These are phyloP conservation scores for Rhynchophorus ferrugineus DNA, from an alignment of 1,140 invertebrate genomes.

Conservation along the genomic window DNA sequence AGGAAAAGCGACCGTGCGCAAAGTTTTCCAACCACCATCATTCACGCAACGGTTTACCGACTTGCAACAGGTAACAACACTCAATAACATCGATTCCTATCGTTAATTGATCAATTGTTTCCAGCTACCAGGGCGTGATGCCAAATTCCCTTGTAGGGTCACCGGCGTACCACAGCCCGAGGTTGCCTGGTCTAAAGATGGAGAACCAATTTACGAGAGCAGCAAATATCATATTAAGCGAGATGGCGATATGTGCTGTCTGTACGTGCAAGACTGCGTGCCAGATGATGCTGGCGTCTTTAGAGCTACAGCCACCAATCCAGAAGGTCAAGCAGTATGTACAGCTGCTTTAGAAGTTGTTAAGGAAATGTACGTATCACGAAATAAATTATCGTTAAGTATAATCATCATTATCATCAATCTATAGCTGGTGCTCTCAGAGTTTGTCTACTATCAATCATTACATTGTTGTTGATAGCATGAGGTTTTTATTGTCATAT, in stretches of 20 bases:
- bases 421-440: too few relatives aligned
- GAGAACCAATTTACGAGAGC: constrained; percentile 54
- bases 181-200: constrained; percentile 77
- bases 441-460: too few relatives aligned
- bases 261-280: constrained; percentile 64
- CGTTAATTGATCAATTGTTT: constrained; percentile 7
- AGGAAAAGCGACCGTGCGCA: constrained; percentile 65
- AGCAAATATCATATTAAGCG: constrained; percentile 71
- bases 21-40: constrained; percentile 68
- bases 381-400: neutral
- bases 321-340: constrained; percentile 70
- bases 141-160: constrained; percentile 74
- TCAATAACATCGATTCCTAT: neutral
- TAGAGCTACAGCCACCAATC: constrained; percentile 70
- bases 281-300: constrained; percentile 65
- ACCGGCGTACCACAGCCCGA: constrained; percentile 82
- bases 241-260: constrained; percentile 69
- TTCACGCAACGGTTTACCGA: constrained; percentile 81
- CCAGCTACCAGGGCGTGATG: constrained; percentile 63
- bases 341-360: constrained; percentile 67
- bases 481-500: too few relatives aligned
- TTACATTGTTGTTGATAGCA: too few relatives aligned
- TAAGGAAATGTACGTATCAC: constrained; percentile 70
- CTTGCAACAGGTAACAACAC: constrained; percentile 62
- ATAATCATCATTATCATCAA: neutral